Conservation (phyloP, 2,888 invertebrate species). For the Ypsolopha scabrella region DNA sequence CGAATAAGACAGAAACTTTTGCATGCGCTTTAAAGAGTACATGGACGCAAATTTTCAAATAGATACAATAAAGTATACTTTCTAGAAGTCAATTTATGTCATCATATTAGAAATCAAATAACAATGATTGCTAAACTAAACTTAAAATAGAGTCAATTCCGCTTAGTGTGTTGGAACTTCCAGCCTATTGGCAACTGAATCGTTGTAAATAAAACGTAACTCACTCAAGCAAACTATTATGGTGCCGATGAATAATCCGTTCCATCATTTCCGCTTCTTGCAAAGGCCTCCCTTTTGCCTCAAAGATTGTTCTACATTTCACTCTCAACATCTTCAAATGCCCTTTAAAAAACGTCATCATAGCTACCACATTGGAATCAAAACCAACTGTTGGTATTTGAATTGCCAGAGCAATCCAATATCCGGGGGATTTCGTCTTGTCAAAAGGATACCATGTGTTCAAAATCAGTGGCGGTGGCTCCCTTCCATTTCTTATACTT, state of each 20-base stretch:
- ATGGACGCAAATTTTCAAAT: too few relatives aligned
- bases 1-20: too few relatives aligned
- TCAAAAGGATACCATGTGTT: constrained; percentile 49
- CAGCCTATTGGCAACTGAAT: too few relatives aligned
- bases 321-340: constrained; percentile 32
- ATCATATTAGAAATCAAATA: too few relatives aligned
- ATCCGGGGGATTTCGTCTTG: constrained; percentile 34
- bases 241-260: constrained; percentile 36
- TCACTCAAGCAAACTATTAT: constrained; percentile 34
- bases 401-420: constrained; percentile 21
- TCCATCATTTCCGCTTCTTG: constrained; percentile 15
- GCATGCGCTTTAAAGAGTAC: too few relatives aligned
- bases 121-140: too few relatives aligned
- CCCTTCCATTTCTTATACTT: constrained; percentile 23
- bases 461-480: constrained; percentile 36
- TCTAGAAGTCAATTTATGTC: too few relatives aligned
- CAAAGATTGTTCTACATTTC: constrained; percentile 29
- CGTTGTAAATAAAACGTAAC: constrained; percentile 11
- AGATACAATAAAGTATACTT: too few relatives aligned
- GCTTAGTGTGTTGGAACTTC: too few relatives aligned
- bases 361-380: constrained; percentile 32
- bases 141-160: too few relatives aligned
- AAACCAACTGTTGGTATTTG: constrained; percentile 30
- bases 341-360: constrained; percentile 44
- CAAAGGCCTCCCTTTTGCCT: constrained; percentile 7